A percentile compares a stretch with the other conserved stretches of the same genome.
phyloP scores from a whole-genome alignment of 1,140 invertebrate species.

The Eumaeus atala region DNA sequence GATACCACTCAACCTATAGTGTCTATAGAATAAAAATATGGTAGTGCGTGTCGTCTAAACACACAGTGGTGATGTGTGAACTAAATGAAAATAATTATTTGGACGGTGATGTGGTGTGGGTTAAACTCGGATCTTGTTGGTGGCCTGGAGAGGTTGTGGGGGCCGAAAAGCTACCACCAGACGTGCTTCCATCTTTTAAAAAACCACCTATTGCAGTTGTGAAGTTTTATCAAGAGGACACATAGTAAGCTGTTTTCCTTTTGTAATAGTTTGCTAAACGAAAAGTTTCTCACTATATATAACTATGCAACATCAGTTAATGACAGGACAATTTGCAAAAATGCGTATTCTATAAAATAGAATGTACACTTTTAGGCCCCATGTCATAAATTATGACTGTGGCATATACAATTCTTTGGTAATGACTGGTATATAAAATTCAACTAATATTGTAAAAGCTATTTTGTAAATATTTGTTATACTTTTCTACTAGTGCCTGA shows the following conservation, averaged over 20 bases:
- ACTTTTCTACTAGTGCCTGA: too few relatives aligned
- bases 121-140: slow-evolving; percentile 84
- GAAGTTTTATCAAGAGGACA: slow-evolving; percentile 87
- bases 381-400: too few relatives aligned
- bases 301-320: too few relatives aligned
- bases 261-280: neutral
- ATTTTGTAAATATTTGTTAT: too few relatives aligned
- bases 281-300: neutral
- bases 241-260: slow-evolving; percentile 78
- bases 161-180: slow-evolving; percentile 76
- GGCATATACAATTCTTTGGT: too few relatives aligned
- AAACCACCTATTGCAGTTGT: slow-evolving; percentile 84
- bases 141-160: slow-evolving; percentile 86
- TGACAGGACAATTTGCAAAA: too few relatives aligned
- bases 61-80: slow-evolving; percentile 69
- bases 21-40: slow-evolving; percentile 67
- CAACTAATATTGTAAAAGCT: too few relatives aligned
- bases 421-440: too few relatives aligned
- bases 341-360: too few relatives aligned
- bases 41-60: slow-evolving; percentile 62
- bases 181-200: slow-evolving; percentile 78
- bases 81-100: slow-evolving; percentile 78
- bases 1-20: slow-evolving; percentile 49
- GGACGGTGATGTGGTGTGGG: slow-evolving; percentile 87
- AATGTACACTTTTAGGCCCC: too few relatives aligned